Base-by-base conservation (phyloP, 1,140 invertebrate genomes). In the Microplitis demolitor region DNA sequence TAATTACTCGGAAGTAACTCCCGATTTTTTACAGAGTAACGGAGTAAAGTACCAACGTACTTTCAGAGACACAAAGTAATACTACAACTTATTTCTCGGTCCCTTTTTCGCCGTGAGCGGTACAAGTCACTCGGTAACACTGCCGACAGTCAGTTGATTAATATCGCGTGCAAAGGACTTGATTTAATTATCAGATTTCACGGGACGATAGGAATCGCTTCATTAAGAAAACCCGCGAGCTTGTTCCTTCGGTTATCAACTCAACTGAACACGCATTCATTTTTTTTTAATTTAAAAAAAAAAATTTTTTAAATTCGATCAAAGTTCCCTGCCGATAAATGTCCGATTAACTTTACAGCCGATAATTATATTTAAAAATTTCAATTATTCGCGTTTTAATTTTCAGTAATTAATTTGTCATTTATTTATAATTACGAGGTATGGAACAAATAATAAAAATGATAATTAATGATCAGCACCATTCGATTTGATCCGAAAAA, bases 181-280 rank as follows among this genome's bases (percentile, higher is more conserved):
- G 79, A 82, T 84, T 79, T 79, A 82, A 84, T 82, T 80, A 82
- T 83, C 78, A 82, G 80, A 82, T 84, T 80, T 74, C 72, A 74
- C 70, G 53, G 14, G 73, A 71, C 66, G 80, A 82, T 83, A 83
- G 74, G 70, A 73, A 78, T 82, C 76, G 77, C 75, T 83, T 83
- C 78, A 81, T 84, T 81, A 83, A 80, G 71, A 34, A 58, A 62
- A 24, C 24, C 60, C 58, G 58, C 34, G 66, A 45, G 73, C 33
- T 33, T 58, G 24, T 16, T 34, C 50, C 54, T 60, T 39, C 33
- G 13, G 14, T 14, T 39, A 53, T 54, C 56, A 64, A 56, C 51
- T 33, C 13, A 51, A 51, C 33, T 56, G 35, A 13, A 54, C 14
- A 68, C n/a, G 51, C 14, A 56, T 56, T 9, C 14, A 24, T 6